Percentiles rank a stretch among this genome's conserved stretches.
phyloP scores from a whole-genome alignment of 2,888 invertebrate species.

The Conus canariensis region DNA sequence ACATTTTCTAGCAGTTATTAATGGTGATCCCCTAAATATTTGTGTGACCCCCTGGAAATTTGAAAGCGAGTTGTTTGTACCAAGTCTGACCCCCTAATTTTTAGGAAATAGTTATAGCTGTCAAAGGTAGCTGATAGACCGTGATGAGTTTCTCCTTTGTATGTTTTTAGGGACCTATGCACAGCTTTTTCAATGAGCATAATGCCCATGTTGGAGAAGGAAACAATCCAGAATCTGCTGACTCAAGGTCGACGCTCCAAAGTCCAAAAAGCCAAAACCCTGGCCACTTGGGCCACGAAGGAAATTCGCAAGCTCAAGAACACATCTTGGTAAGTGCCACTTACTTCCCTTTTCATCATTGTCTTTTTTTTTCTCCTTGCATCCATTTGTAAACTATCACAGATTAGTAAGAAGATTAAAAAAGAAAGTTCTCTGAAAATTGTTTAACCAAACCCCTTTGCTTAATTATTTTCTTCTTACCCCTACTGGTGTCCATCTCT shows the following conservation, averaged over 20 bases:
- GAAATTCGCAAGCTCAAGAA: slow-evolving; percentile 94
- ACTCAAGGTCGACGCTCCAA: slow-evolving; percentile 92
- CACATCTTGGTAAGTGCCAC: slow-evolving; percentile 59
- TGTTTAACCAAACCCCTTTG: too few species aligned
- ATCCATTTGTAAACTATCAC: not conserved
- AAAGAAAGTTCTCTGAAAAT: too few species aligned
- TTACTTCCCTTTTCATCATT: not conserved
- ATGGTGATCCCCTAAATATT: too few species aligned
- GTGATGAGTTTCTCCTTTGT: too few species aligned
- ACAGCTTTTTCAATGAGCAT: slow-evolving; percentile 92
- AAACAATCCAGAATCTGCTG: slow-evolving; percentile 90
- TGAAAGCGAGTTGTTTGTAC: too few species aligned
- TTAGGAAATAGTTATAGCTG: too few species aligned
- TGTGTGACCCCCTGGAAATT: too few species aligned
- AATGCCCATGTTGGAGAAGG: slow-evolving; percentile 90
- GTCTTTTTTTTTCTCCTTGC: not conserved
- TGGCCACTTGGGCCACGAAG: slow-evolving; percentile 96
- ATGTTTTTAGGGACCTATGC: slow-evolving; percentile 86
- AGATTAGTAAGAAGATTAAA: not conserved
- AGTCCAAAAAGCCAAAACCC: slow-evolving; percentile 91
- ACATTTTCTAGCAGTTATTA: too few species aligned
- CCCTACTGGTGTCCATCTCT: too few species aligned
- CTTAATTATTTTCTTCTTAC: too few species aligned
- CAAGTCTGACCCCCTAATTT: too few species aligned
- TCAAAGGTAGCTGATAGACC: too few species aligned